Evolutionary conservation across 2,797 vertebrate genomes (phyloP).

Genomic region (Amphiprion clarkii): DNA sequence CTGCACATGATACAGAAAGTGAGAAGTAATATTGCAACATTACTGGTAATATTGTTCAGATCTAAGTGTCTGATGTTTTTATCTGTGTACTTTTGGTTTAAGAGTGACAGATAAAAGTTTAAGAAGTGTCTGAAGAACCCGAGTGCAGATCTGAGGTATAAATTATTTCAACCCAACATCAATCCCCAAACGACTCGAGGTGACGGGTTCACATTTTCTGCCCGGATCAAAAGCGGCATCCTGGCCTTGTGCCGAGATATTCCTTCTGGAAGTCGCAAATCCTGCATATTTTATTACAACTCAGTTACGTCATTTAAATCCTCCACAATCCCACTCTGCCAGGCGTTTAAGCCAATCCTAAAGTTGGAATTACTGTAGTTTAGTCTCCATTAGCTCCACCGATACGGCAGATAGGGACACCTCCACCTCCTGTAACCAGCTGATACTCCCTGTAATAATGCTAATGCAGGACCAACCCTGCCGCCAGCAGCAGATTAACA

Average conservation of each 20-base stretch:
- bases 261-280: slow-evolving; percentile 40
- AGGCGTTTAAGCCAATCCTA: slow-evolving; percentile 14
- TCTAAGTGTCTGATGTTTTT: no score
- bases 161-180: background rate
- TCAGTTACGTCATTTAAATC: slow-evolving; percentile 30
- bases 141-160: background rate
- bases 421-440: slow-evolving; percentile 24
- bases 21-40: no score
- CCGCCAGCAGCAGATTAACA: slow-evolving; percentile 61
- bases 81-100: no score
- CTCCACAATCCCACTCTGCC: slow-evolving; percentile 4
- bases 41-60: no score
- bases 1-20: no score
- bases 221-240: background rate
- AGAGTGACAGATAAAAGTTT: no score
- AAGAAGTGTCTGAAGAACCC: no score
- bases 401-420: slow-evolving; percentile 18
- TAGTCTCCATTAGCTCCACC: slow-evolving; percentile 30
- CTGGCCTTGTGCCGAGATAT: slow-evolving; percentile 1
- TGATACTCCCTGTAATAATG: slow-evolving; percentile 53
- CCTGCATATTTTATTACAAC: slow-evolving; percentile 29
- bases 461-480: slow-evolving; percentile 41
- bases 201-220: background rate
- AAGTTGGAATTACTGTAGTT: slow-evolving; percentile 45
- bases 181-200: background rate